Base-by-base conservation (phyloP, 2,113 vertebrate species). In the Albula goreensis region DNA sequence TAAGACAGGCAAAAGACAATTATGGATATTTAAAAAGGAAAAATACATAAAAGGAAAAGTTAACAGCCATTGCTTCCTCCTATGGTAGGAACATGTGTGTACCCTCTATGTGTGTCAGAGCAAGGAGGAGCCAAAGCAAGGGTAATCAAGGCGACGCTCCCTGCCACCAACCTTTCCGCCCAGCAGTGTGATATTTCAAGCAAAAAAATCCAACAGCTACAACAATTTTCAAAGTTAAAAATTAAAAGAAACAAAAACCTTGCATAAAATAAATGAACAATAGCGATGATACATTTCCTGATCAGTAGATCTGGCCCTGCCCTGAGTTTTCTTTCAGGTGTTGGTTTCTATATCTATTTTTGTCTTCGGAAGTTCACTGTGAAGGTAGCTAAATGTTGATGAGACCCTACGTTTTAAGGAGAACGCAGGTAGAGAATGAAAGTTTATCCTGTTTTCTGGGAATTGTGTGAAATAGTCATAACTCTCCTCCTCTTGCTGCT, bases 31-130 rank as follows among this genome's bases (percentile, higher is more conserved):
- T 48, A 85, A 51, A 84, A 79, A 93, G 86, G 22, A 85, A 83
- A 83, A 57, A 48, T 53, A 53, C 31, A 85, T 66, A 85, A 80
- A 85, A 88, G 48, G n/a, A 70, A 79, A 57, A 83, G 57, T 86
- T 85, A 94, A 96, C 94, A 96, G 96, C 94, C 95, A 95, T 96
- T 95, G 96, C 95, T 97, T 98, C 98, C 98, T 99, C 98, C 98
- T 99, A 98, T 99, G 98, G 97, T 96, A 98, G 98, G 97, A 41
- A 98, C 93, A 88, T 95, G 94, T n/a, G 22, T 70, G 8, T 74
- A n/a, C 77, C 77, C 70, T 31, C 31, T 79, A 25, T 79, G 31
- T 51, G 83, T 85, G 25, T 78, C 41, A 11, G 74, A 41, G 81
- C 22, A 17, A 52, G 83, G 84, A 79, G 51, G 83, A 53, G 31